Evolutionary conservation across 2,113 vertebrate genomes (phyloP).

Genomic region (Nannobrachium achirus): DNA sequence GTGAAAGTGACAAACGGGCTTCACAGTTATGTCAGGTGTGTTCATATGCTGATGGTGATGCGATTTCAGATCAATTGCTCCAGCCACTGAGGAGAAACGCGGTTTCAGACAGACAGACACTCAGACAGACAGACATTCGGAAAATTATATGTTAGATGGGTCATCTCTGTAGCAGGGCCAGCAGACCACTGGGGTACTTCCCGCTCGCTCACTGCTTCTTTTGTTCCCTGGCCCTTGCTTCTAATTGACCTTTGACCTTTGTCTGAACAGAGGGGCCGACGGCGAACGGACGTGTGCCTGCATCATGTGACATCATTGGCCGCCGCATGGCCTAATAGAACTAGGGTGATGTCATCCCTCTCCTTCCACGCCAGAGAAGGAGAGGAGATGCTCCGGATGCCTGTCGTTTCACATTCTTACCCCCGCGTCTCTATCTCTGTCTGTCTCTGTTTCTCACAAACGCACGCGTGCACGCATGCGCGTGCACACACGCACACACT

Average conservation of each 20-base stretch:
- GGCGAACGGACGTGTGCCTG: conserved; percentile 18
- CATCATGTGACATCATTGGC: conserved; percentile 42
- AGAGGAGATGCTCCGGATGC: conserved; percentile 8
- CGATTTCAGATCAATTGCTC: too few relatives aligned
- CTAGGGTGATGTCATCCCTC: conserved; percentile 40
- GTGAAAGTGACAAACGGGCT: too few relatives aligned
- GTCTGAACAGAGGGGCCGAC: conserved; percentile 21
- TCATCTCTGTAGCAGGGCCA: conserved; percentile 34
- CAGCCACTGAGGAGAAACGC: too few relatives aligned
- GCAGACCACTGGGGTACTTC: conserved; percentile 29
- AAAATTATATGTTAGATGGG: too few relatives aligned
- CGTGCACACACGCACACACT: conserved; percentile 19
- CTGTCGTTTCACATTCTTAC: conserved; percentile 25
- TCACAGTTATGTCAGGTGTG: too few relatives aligned
- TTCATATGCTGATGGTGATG: too few relatives aligned
- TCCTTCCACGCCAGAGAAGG: neutral
- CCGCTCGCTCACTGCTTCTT: conserved; percentile 49
- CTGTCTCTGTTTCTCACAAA: neutral
- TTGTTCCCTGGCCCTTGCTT: conserved; percentile 25
- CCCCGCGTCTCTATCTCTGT: conserved; percentile 13
- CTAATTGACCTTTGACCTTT: conserved; percentile 50
- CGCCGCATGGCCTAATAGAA: conserved; percentile 5
- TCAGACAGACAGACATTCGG: too few relatives aligned
- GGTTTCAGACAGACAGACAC: too few relatives aligned
- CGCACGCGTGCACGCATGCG: neutral